Percentiles rank a stretch among this genome's conserved stretches.
These are phyloP conservation scores for Margaritifera margaritifera DNA, from an alignment of 2,888 invertebrate genomes.

Conservation along the genomic window DNA sequence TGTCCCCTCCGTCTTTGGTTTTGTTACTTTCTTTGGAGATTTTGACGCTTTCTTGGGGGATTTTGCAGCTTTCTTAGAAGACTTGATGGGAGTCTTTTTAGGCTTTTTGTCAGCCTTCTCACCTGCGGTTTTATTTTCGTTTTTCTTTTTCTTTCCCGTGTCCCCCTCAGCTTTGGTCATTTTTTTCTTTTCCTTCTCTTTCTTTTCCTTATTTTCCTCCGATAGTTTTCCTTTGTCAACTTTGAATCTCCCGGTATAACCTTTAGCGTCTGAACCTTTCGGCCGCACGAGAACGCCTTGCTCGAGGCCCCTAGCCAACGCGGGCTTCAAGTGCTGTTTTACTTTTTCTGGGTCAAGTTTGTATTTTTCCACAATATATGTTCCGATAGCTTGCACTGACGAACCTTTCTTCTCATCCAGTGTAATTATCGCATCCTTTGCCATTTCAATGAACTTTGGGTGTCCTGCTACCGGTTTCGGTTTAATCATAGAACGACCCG, in stretches of 20 bases:
- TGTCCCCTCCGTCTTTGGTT: constrained; percentile 16
- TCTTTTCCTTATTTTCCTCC: constrained; percentile 24
- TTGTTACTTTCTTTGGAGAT: constrained; percentile 18
- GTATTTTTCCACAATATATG: constrained; percentile 51
- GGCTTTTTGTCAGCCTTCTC: neutral
- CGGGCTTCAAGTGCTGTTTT: constrained; percentile 39
- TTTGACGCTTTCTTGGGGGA: constrained; percentile 22
- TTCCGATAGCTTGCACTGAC: constrained; percentile 46
- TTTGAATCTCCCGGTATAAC: constrained; percentile 41
- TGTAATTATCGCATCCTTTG: constrained; percentile 38
- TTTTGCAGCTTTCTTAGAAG: constrained; percentile 4
- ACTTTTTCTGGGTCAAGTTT: constrained; percentile 37
- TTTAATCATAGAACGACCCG: constrained; percentile 20
- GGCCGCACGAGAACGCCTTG: constrained; percentile 42
- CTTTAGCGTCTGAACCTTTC: constrained; percentile 41
- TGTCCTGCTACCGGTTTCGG: constrained; percentile 28
- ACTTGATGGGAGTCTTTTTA: constrained; percentile 1
- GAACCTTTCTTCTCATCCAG: constrained; percentile 47
- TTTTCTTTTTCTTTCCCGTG: constrained; percentile 23
- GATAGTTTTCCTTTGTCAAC: constrained; percentile 29
- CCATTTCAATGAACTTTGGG: constrained; percentile 45
- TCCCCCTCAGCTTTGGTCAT: constrained; percentile 18
- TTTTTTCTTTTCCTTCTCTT: constrained; percentile 29
- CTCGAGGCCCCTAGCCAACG: constrained; percentile 48
- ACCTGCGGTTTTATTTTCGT: constrained; percentile 4